phyloP scores from a whole-genome alignment of 2,797 vertebrate genomes.

The Lacerta bilineata region DNA sequence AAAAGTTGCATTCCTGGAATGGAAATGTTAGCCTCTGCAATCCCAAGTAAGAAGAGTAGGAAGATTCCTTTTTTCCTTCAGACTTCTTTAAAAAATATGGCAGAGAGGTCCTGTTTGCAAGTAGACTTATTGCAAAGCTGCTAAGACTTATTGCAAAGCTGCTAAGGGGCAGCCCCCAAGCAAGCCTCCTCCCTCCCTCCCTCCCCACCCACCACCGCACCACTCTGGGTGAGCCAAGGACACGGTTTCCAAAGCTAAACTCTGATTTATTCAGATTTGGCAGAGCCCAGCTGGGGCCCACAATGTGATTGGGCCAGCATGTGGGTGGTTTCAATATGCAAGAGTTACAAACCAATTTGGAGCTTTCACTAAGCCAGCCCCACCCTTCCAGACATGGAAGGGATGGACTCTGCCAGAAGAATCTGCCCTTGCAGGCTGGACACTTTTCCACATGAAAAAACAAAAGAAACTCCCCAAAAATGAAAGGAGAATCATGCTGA shows the following conservation, averaged over 20 bases:
- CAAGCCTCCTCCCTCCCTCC: not conserved
- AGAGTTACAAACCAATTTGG: conserved; percentile 37
- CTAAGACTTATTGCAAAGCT: not conserved
- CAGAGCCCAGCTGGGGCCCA: conserved; percentile 5
- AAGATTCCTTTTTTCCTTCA: not conserved
- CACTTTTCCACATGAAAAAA: not conserved
- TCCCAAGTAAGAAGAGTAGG: not conserved
- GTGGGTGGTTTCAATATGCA: conserved; percentile 27
- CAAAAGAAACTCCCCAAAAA: not conserved
- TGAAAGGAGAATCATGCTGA: not conserved
- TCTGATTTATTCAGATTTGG: conserved; percentile 23
- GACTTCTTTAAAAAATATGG: not conserved
- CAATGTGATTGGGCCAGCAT: conserved; percentile 1
- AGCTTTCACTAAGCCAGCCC: conserved; percentile 15
- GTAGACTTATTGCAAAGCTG: not conserved
- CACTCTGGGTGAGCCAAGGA: conserved; percentile 16
- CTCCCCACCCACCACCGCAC: not conserved
- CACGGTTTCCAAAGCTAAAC: conserved; percentile 12
- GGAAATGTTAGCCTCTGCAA: not conserved
- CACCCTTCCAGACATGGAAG: conserved; percentile 3
- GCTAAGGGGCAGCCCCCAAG: not conserved
- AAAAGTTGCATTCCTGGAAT: not conserved
- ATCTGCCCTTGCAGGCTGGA: conserved; percentile 26
- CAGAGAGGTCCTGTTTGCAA: not conserved
- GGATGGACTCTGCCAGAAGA: conserved; percentile 4